Conservation (phyloP, 2,888 invertebrate species). For the Drosophila anceps region DNA sequence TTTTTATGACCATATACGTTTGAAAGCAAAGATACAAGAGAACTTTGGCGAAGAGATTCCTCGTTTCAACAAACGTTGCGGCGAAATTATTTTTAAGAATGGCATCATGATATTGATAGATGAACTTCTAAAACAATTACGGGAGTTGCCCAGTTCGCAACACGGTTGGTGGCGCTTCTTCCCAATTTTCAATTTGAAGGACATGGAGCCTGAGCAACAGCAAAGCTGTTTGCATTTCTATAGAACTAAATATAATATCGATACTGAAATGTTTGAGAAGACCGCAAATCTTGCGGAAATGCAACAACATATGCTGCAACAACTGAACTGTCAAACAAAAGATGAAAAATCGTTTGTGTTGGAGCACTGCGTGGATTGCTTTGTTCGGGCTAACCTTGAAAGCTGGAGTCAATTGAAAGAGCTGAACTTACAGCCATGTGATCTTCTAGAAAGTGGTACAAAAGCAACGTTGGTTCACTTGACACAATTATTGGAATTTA, state of each 20-base stretch:
- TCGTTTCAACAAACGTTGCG: conserved; percentile 51
- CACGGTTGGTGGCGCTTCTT: conserved; percentile 70
- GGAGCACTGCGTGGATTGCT: conserved; percentile 61
- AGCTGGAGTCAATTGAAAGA: conserved; percentile 51
- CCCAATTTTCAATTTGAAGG: conserved; percentile 37
- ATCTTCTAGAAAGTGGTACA: conserved; percentile 64
- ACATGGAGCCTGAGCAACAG: conserved; percentile 3
- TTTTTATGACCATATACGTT: conserved; percentile 25
- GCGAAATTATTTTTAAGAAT: conserved; percentile 35
- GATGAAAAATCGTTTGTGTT: conserved; percentile 59
- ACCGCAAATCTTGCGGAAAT: conserved; percentile 3
- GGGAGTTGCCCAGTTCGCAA: conserved; percentile 33
- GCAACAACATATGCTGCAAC: conserved; percentile 38
- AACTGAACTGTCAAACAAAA: conserved; percentile 47
- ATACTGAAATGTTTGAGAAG: conserved; percentile 20
- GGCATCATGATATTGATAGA: not conserved
- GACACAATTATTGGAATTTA: conserved; percentile 6
- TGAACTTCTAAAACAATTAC: conserved; percentile 35
- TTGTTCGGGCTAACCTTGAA: conserved; percentile 23
- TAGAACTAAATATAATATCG: conserved; percentile 43
- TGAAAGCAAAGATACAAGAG: conserved; percentile 41
- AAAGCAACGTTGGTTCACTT: conserved; percentile 42
- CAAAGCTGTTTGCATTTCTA: conserved; percentile 41
- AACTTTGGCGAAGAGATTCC: conserved; percentile 10
- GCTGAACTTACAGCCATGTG: conserved; percentile 40